Base-by-base conservation (phyloP, 2,113 vertebrate species). In the Rallus limicola region DNA sequence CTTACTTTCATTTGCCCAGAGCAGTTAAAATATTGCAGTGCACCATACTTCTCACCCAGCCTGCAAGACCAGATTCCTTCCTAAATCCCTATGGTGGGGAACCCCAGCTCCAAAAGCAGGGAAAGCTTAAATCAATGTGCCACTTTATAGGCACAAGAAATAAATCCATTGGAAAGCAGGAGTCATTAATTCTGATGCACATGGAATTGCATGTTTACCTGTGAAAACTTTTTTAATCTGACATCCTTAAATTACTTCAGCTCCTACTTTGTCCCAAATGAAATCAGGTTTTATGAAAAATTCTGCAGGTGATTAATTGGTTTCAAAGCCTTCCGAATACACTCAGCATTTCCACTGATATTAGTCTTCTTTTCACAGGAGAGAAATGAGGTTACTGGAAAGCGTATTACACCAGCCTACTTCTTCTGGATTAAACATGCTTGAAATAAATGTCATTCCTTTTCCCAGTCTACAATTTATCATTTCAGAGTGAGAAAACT, bases 321-420 rank as follows among this genome's bases (percentile, higher is more conserved):
- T 94, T 96, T 94, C 88, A 91, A 95, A 94, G 80, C 83, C 72
- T 91, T 94, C 53, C 2, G 15, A 95, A 96, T 86, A 62, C 80
- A 69, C 60, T 92, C 80, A 82, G 68, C 70, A 79, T 97, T 92
- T 91, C 90, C 90, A 92, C 88, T 92, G 82, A 44, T 95, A 96
- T 58, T 94, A 96, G 69, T 65, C 74, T 25, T 74, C 88, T 95
- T 96, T 92, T 82, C 96, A 95, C 88, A 91, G 44, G 92, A 96
- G 93, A 93, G 83, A 96, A 96, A 95, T 76, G 69, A 94, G 90
- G 91, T 96, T 97, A 86, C 86, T 95, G 91, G 72, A 92, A 95
- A 93, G 82, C 44, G 29, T 84, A 65, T 91, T 93, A 76, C 31
- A 91, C 80, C 90, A 93, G 31, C 77, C 74, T 92, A 79, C 79